Evolutionary conservation across 2,797 vertebrate genomes (phyloP), one percentile per base, ranked within the genome.

Genomic region (Setipinna tenuifilis): DNA sequence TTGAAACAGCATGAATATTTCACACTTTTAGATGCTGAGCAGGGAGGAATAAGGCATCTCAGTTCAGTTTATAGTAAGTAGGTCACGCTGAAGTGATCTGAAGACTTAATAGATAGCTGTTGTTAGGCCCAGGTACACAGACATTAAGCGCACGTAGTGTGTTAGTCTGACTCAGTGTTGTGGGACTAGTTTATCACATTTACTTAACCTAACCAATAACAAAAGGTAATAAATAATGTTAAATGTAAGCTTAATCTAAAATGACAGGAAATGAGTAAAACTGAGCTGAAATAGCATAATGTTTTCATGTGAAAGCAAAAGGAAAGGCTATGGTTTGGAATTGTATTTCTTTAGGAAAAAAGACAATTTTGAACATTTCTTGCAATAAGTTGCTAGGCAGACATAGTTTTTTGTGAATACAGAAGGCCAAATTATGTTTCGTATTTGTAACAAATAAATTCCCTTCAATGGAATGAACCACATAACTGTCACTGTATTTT

Each of bases 41-140:
- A 83, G 81, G 71, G 71, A 80, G 87, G 50, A 0, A 28, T 81
- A 71, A 81, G 58, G 57, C 78, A 83, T 82, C 62, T 83, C 85
- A 85, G 87, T 83, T 59, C 86, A 78, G 71, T 44, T 44, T 78
- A 3, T 59, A 57, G 58, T 59, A 88, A 85, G 58, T 90, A 86
- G 86, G 87, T 91, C 84, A 90, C 17, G 88, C 62, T 86, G 88
- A 90, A 91, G 87, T 80, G 0, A 85, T 90, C 58, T 83, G 0
- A 87, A 58, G 50, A 65, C 81, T 28, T 86, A 84, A 87, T 85
- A 78, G 71, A 78, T 78, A 19, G 71, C 71, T 71, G 71, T 44
- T 21, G 17, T 41, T 78, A 17, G 71, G 71, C 71, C 35, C 71
- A 78, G 4, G 62, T 71, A 71, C 31, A 16, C 68, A 78, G 21